Evolutionary conservation across 2,113 vertebrate species (phyloP), one percentile per base, ranked within the genome.

Genomic region (Silurus glanis): DNA sequence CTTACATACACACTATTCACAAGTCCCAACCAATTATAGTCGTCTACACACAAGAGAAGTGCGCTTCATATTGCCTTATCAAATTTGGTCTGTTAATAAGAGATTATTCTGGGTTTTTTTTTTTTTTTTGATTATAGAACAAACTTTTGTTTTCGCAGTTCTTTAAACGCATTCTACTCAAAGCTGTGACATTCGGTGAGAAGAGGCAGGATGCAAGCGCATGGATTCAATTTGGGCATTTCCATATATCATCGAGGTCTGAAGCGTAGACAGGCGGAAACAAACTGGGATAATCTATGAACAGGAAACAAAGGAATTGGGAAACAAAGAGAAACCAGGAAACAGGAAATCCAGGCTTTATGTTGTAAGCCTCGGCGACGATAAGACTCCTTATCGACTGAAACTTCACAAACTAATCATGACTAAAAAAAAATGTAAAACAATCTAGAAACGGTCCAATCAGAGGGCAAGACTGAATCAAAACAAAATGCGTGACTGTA

Each of bases 1-100:
- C 85, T 74, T 53, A 82, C 79, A 74, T 61, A 61, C 56, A 86
- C 64, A 72, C 53, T 74, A 72, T 84, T 69, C 78, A 25, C 28
- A 23, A 47, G 47, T 74, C 67, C 3, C 53, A 59, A 71, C 64
- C 78, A 81, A 71, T 72, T 81, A 81, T 58, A 72, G 5, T 72
- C 66, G 72, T 58, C 19, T 45, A 59, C 66, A 86, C 66, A 72
- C 64, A 25, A 47, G 2, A 71, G 67, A 47, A 25, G 28, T 28
- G 28, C 49, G 62, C 80, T 25, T 82, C 49, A 28, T 72, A 74
- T 53, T 59, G 47, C 74, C 17, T 53, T 53, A 49, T 47, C 14
- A 49, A 9, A 74, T 84, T 74, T 59, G n/a, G 37, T 49, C 55
- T 47, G 5, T 61, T 84, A 61, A 61, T 37, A 74, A 72, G 23